These are phyloP conservation scores for Festucalex cinctus DNA, from an alignment of 2,113 vertebrate genomes.

Conservation along the genomic window DNA sequence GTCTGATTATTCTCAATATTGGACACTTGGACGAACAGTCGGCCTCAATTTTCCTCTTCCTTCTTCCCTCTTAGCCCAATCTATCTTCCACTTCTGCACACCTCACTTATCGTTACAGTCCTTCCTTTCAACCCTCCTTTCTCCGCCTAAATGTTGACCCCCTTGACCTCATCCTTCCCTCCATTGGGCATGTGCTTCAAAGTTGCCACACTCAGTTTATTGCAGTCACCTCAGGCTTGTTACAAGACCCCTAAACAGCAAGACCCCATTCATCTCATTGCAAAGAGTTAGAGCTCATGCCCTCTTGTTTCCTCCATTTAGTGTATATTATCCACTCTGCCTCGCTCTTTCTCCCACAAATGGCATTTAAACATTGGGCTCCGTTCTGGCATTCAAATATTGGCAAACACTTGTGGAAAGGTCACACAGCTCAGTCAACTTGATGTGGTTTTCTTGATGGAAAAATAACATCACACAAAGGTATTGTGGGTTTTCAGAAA, in stretches of 20 bases:
- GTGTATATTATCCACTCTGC: slow-evolving; percentile 1
- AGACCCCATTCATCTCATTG: slow-evolving; percentile 5
- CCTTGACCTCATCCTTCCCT: slow-evolving; percentile 21
- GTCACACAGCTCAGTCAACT: slow-evolving; percentile 13
- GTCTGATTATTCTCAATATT: slow-evolving; percentile 46
- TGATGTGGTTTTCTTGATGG: slow-evolving; percentile 12
- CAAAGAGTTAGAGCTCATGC: slow-evolving; percentile 30
- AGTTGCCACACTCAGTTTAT: slow-evolving; percentile 17
- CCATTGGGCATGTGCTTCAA: slow-evolving; percentile 16
- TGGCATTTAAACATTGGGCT: slow-evolving; percentile 30
- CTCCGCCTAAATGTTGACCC: slow-evolving; percentile 28
- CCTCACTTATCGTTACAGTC: slow-evolving; percentile 12
- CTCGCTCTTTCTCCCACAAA: neutral
- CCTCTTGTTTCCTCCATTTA: slow-evolving; percentile 24
- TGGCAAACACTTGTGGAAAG: slow-evolving; percentile 24
- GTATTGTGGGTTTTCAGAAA: too few relatives aligned
- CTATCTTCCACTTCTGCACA: slow-evolving; percentile 8
- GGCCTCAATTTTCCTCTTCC: slow-evolving; percentile 32
- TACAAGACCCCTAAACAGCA: slow-evolving; percentile 16
- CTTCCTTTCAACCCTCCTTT: slow-evolving; percentile 11
- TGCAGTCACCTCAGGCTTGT: slow-evolving; percentile 33
- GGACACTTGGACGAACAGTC: slow-evolving; percentile 43
- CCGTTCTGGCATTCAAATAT: slow-evolving; percentile 18
- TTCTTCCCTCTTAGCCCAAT: slow-evolving; percentile 2
- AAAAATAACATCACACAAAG: neutral